A percentile compares a stretch with the other conserved stretches of the same genome.
phyloP scores from a whole-genome alignment of 2,888 invertebrate genomes.

The Clunio marinus region DNA sequence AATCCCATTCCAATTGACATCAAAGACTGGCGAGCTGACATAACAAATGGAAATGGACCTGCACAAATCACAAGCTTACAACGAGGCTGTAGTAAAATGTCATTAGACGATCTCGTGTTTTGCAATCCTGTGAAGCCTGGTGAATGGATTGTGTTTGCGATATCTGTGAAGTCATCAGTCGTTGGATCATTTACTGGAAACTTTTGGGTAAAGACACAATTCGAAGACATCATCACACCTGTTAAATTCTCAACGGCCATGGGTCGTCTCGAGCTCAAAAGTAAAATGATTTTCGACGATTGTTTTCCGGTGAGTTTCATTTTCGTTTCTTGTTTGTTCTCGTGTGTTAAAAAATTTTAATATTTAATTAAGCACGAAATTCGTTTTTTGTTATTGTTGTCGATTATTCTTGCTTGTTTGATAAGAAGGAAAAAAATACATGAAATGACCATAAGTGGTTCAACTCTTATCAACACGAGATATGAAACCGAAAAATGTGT shows the following conservation, averaged over 20 bases:
- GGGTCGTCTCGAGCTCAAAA: slow-evolving; percentile 66
- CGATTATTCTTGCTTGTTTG: too few species aligned
- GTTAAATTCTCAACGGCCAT: slow-evolving; percentile 70
- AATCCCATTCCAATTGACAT: slow-evolving; percentile 49
- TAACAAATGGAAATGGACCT: slow-evolving; percentile 44
- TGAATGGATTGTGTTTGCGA: slow-evolving; percentile 65
- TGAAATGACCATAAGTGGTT: neutral
- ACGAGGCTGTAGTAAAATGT: slow-evolving; percentile 41
- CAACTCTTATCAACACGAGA: slow-evolving; percentile 11
- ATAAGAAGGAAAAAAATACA: slow-evolving; percentile 4
- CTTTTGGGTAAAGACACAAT: slow-evolving; percentile 68
- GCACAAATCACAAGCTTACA: slow-evolving; percentile 40
- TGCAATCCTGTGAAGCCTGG: slow-evolving; percentile 56
- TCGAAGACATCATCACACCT: slow-evolving; percentile 65
- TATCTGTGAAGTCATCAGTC: slow-evolving; percentile 63
- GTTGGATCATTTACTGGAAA: slow-evolving; percentile 66
- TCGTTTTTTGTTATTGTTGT: too few species aligned
- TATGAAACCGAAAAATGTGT: too few species aligned
- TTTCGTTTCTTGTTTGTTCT: neutral
- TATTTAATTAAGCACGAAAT: too few species aligned
- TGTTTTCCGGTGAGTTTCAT: slow-evolving; percentile 70
- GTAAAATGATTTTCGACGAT: slow-evolving; percentile 66
- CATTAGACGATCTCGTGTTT: slow-evolving; percentile 43
- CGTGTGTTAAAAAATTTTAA: neutral
- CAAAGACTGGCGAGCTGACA: slow-evolving; percentile 47